Conservation (phyloP, 37 sponge, comb jelly and placozoan species). For the Oopsacas minuta region DNA sequence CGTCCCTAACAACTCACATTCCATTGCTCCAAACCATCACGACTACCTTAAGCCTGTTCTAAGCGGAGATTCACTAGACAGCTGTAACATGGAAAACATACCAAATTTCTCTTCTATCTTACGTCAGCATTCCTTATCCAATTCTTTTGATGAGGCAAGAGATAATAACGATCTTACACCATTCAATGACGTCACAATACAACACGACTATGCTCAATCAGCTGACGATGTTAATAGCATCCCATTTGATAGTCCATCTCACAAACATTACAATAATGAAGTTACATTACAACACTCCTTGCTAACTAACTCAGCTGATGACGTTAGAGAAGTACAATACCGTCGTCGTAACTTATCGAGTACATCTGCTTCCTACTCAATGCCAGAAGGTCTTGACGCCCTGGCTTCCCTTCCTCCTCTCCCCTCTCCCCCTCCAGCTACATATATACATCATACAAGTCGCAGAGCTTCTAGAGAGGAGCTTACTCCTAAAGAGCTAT, state of each 20-base stretch:
- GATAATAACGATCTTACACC: neutral
- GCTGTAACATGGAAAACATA: neutral
- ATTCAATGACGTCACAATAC: neutral
- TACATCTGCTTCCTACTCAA: neutral
- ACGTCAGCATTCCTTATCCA: neutral
- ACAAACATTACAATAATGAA: neutral
- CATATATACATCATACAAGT: neutral
- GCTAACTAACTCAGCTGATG: neutral
- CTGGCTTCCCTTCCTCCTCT: neutral
- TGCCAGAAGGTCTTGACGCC: neutral
- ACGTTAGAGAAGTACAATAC: neutral
- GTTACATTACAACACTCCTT: neutral
- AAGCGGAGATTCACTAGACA: neutral
- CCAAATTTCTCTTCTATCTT: neutral
- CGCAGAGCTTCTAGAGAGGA: constrained; percentile 5
- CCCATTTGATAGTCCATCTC: neutral
- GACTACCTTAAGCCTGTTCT: neutral
- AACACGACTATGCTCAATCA: neutral
- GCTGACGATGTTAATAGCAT: neutral
- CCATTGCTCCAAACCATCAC: too few species aligned
- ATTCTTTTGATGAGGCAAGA: neutral
- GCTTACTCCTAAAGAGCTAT: neutral
- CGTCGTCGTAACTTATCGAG: neutral
- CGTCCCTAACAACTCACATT: too few species aligned
- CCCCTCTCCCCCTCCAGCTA: neutral